Conservation (phyloP, 2,113 vertebrate species). For the Sterna hirundo region DNA sequence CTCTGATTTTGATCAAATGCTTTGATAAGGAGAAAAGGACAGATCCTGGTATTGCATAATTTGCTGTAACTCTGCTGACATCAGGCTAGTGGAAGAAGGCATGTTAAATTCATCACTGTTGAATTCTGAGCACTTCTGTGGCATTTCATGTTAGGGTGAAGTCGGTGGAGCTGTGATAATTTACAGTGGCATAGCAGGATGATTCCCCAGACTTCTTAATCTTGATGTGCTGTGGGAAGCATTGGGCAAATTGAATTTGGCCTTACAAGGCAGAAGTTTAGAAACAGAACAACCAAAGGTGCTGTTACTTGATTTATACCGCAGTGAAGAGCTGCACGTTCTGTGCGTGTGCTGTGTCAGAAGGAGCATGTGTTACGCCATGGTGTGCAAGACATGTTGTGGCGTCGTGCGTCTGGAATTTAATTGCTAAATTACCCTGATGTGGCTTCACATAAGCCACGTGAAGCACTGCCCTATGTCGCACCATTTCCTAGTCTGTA, state of each 20-base stretch:
- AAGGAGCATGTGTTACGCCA: neutral
- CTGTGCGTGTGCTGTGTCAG: rapidly evolving
- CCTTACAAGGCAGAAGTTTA: neutral
- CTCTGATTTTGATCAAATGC: conserved; percentile 50
- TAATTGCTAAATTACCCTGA: neutral
- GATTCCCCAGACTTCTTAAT: neutral
- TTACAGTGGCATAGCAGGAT: neutral
- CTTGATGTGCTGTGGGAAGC: neutral
- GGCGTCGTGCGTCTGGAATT: neutral
- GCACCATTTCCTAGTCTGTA: neutral
- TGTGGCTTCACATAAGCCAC: neutral
- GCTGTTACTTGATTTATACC: neutral
- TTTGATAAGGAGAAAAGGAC: conserved; percentile 55
- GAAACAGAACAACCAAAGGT: neutral
- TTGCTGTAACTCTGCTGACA: conserved; percentile 45
- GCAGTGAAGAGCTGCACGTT: neutral
- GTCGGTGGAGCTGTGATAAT: neutral
- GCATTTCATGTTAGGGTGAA: neutral
- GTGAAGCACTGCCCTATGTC: neutral
- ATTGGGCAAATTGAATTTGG: conserved; percentile 1
- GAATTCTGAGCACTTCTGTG: neutral
- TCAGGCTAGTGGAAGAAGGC: conserved; percentile 9
- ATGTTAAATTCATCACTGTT: conserved; percentile 36
- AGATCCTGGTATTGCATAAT: conserved; percentile 35
- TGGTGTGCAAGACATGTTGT: rapidly evolving